Evolutionary conservation across 2,888 invertebrate genomes (phyloP).

Genomic region (Tipula vernalis): DNA sequence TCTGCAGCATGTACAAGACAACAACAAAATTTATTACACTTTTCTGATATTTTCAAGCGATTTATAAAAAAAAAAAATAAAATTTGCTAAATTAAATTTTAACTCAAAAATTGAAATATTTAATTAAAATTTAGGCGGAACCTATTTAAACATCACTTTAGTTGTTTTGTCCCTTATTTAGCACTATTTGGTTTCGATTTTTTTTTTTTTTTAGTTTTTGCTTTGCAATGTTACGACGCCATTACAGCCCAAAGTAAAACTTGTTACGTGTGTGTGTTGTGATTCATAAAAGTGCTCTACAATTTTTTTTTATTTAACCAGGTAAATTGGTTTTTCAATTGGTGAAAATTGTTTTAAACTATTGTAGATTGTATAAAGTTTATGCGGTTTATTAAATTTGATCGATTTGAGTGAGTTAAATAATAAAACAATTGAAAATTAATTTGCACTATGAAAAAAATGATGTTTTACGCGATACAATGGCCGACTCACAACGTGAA

Average conservation of each 20-base stretch:
- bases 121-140: background rate
- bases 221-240: background rate
- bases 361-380: background rate
- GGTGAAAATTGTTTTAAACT: background rate
- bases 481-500: constrained; percentile 58
- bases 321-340: background rate
- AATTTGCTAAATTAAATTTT: background rate
- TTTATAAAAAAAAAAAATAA: background rate
- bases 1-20: background rate
- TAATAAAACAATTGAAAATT: background rate
- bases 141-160: background rate
- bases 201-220: background rate
- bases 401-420: background rate
- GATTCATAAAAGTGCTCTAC: background rate
- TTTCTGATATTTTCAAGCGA: background rate
- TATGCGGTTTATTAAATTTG: background rate
- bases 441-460: constrained; percentile 35
- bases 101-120: background rate
- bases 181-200: background rate
- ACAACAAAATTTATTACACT: background rate
- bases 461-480: constrained; percentile 56
- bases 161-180: background rate
- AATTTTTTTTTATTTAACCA: background rate
- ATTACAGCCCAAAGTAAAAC: background rate
- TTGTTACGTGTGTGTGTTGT: background rate